Base-by-base conservation (phyloP, 2,888 invertebrate species). In the Spatulosminthurus flaviceps region DNA sequence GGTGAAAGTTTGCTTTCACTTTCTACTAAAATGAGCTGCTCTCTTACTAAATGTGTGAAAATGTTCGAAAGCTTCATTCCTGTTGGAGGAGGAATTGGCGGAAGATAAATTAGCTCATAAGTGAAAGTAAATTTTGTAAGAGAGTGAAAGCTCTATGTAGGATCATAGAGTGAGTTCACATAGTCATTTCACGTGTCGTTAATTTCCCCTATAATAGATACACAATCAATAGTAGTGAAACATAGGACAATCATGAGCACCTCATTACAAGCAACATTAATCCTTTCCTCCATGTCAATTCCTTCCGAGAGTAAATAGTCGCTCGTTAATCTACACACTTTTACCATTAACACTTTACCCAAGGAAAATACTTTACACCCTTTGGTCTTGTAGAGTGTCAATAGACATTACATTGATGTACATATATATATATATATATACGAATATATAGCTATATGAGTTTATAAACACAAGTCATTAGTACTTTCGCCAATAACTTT, bases 211-310 rank as follows among this genome's bases (percentile, higher is more conserved):
- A 24, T 76, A 67, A 76, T 64, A 26, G 64, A 66, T 41, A 41
- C 64, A 64, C 34, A 67, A 66, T 76, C 66, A 64, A 76, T 76
- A 76, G 34, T 41, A 7, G 75, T 24, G 42, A 66, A 28, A 42
- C 64, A 64, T 22, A 26, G 42, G 75, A 66, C 41, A n/a, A 16
- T 29, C 61, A 73, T 51, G 42, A 75, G 21, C 75, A 64, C 64
- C 64, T 67, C 76, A 76, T 76, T 76, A 76, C 67, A 76, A 67
- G 67, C n/a, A 29, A 76, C 76, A 76, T 76, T 76, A 67, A 75
- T 74, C 74, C 74, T 21, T 34, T 51, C 26, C 51, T 22, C 64
- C 51, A n/a, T 42, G 41, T 34, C 70, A 70, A 70, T 70, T 34
- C 34, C 60, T 29, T 74, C 74, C 74, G 26, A 1, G n/a, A 22